Conservation (phyloP, 2,797 vertebrate species). For the Scleropages formosus region DNA sequence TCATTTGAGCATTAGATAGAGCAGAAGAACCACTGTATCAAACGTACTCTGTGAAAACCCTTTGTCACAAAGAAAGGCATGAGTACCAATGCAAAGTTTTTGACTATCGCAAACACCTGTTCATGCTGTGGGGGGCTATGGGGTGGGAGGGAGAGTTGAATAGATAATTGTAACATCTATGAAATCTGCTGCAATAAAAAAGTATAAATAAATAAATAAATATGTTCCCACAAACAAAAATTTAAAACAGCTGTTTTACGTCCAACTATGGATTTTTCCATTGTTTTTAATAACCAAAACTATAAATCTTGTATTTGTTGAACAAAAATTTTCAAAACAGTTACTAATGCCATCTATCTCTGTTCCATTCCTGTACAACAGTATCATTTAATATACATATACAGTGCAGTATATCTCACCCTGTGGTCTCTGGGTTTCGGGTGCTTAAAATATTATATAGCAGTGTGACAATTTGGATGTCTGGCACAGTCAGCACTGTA, state of each 20-base stretch:
- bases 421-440: neutral
- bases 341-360: neutral
- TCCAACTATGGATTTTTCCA: constrained; percentile 8
- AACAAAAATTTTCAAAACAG: neutral
- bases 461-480: neutral
- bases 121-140: neutral
- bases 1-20: too few relatives aligned
- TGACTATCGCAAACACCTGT: constrained; percentile 22
- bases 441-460: neutral
- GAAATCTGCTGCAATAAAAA: constrained; percentile 14
- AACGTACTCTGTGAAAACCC: too few relatives aligned
- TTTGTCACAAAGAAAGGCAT: too few relatives aligned
- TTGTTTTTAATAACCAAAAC: neutral
- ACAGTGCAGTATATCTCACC: neutral
- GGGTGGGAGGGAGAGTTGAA: neutral
- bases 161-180: constrained; percentile 5
- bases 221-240: constrained; percentile 10
- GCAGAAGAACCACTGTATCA: too few relatives aligned
- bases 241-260: constrained; percentile 12
- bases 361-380: neutral
- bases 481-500: neutral
- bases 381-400: neutral
- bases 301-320: neutral
- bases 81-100: neutral
- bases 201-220: neutral